phyloP scores from a whole-genome alignment of 2,113 vertebrate species.

The Paralichthys olivaceus region DNA sequence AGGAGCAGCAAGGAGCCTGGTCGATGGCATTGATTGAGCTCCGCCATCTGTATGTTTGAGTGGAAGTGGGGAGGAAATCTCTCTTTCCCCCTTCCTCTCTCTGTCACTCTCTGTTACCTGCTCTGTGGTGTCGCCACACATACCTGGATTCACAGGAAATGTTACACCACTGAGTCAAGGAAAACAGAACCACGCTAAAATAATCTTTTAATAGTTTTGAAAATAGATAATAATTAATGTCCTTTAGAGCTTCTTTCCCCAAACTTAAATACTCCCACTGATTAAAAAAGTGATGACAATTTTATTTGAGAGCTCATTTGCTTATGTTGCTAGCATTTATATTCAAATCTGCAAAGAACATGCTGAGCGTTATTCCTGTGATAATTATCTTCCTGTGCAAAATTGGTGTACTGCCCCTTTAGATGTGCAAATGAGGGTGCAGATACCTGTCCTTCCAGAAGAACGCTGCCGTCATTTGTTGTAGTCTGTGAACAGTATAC shows the following conservation, averaged over 20 bases:
- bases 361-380: too few relatives aligned
- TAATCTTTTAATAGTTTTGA: too few relatives aligned
- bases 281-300: too few relatives aligned
- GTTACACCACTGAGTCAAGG: background rate
- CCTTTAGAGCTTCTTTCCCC: too few relatives aligned
- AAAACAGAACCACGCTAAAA: background rate
- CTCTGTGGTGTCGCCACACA: constrained; percentile 8
- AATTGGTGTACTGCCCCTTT: constrained; percentile 9
- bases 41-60: constrained; percentile 66
- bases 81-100: constrained; percentile 13
- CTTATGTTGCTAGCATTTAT: too few relatives aligned
- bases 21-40: constrained; percentile 81
- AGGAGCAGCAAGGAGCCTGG: constrained; percentile 49
- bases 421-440: constrained; percentile 18
- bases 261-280: too few relatives aligned
- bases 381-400: background rate
- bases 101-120: constrained; percentile 21
- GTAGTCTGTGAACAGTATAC: constrained; percentile 20
- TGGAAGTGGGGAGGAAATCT: constrained; percentile 40
- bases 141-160: constrained; percentile 2
- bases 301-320: too few relatives aligned
- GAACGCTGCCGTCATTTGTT: constrained; percentile 18
- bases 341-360: too few relatives aligned
- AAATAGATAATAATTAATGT: too few relatives aligned
- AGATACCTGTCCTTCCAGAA: constrained; percentile 34